Evolutionary conservation across 2,888 invertebrate species (phyloP).

Genomic region (Pteria penguin): DNA sequence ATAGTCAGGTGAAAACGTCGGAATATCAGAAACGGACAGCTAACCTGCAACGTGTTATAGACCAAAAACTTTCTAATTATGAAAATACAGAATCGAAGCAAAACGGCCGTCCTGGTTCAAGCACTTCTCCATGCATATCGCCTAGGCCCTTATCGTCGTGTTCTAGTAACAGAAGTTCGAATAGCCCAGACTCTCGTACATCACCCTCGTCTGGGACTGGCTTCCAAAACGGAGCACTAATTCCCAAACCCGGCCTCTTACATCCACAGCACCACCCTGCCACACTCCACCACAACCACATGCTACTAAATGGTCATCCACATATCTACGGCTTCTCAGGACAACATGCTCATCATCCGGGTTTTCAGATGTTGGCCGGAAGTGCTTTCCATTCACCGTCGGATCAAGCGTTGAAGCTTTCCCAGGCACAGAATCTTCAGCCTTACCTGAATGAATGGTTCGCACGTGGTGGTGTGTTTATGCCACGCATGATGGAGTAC

Average conservation of each 20-base stretch:
- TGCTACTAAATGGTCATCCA: slow-evolving; percentile 58
- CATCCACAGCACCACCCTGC: slow-evolving; percentile 57
- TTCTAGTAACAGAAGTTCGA: slow-evolving; percentile 61
- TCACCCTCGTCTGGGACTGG: slow-evolving; percentile 53
- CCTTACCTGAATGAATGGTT: slow-evolving; percentile 87
- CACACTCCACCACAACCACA: slow-evolving; percentile 53
- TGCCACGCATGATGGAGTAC: slow-evolving; percentile 84
- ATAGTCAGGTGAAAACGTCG: not conserved
- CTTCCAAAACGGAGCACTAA: slow-evolving; percentile 50
- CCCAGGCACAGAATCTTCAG: slow-evolving; percentile 64
- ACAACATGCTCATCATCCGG: slow-evolving; percentile 48
- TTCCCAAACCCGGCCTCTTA: slow-evolving; percentile 69
- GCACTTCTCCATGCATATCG: slow-evolving; percentile 46
- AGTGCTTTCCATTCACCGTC: slow-evolving; percentile 75
- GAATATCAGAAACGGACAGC: not conserved
- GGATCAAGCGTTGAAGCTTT: slow-evolving; percentile 73
- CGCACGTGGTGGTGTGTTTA: slow-evolving; percentile 94
- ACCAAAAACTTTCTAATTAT: not conserved
- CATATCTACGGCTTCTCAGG: slow-evolving; percentile 57
- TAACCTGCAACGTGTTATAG: not conserved
- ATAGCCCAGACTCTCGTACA: slow-evolving; percentile 63
- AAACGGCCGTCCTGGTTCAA: too few relatives aligned
- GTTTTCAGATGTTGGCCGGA: slow-evolving; percentile 61
- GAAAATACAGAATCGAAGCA: not conserved
- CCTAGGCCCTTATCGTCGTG: slow-evolving; percentile 62